phyloP scores from a whole-genome alignment of 2,888 invertebrate genomes.

The Chloromyia formosa region DNA sequence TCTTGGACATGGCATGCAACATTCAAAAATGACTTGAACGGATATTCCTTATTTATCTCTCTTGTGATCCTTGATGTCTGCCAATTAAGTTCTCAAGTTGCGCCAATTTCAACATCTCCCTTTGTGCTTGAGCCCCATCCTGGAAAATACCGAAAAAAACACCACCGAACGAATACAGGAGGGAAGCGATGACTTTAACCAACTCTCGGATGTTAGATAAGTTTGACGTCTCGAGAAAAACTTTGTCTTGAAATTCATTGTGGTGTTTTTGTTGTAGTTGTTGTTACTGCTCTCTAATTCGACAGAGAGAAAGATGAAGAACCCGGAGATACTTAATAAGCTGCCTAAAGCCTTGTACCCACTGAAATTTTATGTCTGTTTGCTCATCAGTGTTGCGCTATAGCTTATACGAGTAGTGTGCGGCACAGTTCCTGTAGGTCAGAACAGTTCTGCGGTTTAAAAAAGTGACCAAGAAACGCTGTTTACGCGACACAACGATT shows the following conservation, averaged over 20 bases:
- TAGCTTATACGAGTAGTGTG: too few species aligned
- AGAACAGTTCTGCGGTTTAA: too few species aligned
- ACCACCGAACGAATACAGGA: constrained; percentile 11
- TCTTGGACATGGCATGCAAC: not conserved
- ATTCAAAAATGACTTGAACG: constrained; percentile 29
- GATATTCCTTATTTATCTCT: constrained; percentile 43
- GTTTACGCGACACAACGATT: too few species aligned
- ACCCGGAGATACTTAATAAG: too few species aligned
- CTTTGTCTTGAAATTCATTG: constrained; percentile 10
- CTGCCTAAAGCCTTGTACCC: too few species aligned
- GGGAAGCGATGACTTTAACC: constrained; percentile 17
- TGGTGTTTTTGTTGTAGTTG: not conserved
- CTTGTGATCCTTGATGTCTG: constrained; percentile 41
- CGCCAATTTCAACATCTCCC: constrained; percentile 23
- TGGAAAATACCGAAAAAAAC: too few species aligned
- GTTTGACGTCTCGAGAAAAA: constrained; percentile 31
- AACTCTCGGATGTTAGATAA: constrained; percentile 40
- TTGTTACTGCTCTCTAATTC: too few species aligned
- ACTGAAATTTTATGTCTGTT: too few species aligned
- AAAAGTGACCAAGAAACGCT: too few species aligned
- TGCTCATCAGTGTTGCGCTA: too few species aligned
- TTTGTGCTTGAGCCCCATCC: not conserved
- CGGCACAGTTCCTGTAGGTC: too few species aligned
- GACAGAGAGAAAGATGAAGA: too few species aligned
- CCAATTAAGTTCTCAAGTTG: constrained; percentile 42